These are phyloP conservation scores for Sepiola atlantica DNA, from an alignment of 2,888 invertebrate species.

Conservation along the genomic window DNA sequence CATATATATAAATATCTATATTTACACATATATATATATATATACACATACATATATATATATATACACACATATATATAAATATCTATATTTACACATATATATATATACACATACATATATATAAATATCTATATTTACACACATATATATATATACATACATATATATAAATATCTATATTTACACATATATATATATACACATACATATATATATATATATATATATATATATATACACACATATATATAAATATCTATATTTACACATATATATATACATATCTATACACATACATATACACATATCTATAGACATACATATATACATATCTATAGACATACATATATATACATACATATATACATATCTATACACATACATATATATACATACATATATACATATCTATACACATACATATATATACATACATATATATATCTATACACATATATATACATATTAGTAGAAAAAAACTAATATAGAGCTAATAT, in stretches of 20 bases:
- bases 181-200: neutral
- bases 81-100: too few relatives aligned
- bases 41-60: too few relatives aligned
- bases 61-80: too few relatives aligned
- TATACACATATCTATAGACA: neutral
- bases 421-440: neutral
- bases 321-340: neutral
- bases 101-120: too few relatives aligned
- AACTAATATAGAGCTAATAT: neutral
- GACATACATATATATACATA: neutral
- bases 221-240: neutral
- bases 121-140: too few relatives aligned
- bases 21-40: too few relatives aligned
- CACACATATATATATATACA: too few relatives aligned
- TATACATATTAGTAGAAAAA: too few relatives aligned
- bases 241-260: neutral
- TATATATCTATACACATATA: neutral
- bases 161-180: too few relatives aligned
- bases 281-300: neutral
- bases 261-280: neutral
- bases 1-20: too few relatives aligned
- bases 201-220: neutral
- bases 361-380: too few relatives aligned
- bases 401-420: neutral
- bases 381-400: too few relatives aligned